Percentiles rank a stretch among this genome's conserved stretches.
These are phyloP conservation scores for Heterocephalus glaber DNA, from an alignment of 2,113 vertebrate genomes.

Conservation along the genomic window DNA sequence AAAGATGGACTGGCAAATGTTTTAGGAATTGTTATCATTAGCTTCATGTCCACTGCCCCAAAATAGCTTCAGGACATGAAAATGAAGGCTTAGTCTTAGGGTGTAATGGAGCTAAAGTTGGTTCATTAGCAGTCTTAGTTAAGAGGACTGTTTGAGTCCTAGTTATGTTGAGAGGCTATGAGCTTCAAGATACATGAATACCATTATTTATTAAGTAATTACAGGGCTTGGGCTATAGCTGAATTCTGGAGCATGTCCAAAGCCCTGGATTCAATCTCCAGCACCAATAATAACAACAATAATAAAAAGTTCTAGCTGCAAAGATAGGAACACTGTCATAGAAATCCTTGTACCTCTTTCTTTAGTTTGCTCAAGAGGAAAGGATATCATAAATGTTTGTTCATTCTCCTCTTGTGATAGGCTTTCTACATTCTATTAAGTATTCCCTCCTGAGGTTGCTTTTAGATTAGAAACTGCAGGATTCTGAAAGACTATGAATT, in stretches of 20 bases:
- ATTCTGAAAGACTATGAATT: conserved; percentile 65
- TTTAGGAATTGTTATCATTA: conserved; percentile 36
- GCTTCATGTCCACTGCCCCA: not conserved
- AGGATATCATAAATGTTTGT: conserved; percentile 21
- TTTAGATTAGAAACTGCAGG: conserved; percentile 39
- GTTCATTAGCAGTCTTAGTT: conserved; percentile 20
- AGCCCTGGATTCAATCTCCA: not conserved
- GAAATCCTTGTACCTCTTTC: conserved; percentile 16
- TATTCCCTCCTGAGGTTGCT: conserved; percentile 51
- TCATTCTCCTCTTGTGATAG: conserved; percentile 23
- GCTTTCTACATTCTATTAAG: conserved; percentile 56
- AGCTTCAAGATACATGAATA: conserved; percentile 45
- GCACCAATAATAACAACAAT: not conserved
- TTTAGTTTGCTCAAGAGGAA: conserved; percentile 51
- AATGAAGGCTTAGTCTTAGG: conserved; percentile 39
- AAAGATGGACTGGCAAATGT: not conserved
- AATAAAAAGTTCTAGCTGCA: conserved; percentile 38
- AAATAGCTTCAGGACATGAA: conserved; percentile 30
- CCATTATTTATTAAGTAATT: not conserved
- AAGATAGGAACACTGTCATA: not conserved
- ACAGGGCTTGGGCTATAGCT: not conserved
- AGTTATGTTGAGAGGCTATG: not conserved
- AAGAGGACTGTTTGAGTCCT: conserved; percentile 48
- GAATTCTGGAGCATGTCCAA: not conserved
- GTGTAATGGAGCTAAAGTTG: not conserved